Conservation (phyloP, 1,140 invertebrate species). For the Oncopodura yosiiana region DNA sequence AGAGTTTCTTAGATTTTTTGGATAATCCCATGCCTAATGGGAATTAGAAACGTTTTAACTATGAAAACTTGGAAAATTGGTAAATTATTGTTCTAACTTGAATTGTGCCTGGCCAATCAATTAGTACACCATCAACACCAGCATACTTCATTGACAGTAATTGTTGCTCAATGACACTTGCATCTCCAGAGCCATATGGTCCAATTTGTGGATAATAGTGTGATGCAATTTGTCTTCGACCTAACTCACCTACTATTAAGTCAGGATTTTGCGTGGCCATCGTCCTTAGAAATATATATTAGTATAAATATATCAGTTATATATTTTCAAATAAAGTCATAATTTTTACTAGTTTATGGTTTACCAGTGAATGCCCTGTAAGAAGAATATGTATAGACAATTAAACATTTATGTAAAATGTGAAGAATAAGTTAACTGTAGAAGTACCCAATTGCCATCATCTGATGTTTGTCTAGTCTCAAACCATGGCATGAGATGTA, state of each 20-base stretch:
- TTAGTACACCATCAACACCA: slow-evolving; percentile 25
- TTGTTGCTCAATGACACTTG: slow-evolving; percentile 18
- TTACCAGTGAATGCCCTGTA: no score
- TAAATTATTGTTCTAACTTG: no score
- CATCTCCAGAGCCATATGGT: slow-evolving; percentile 21
- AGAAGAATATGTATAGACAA: no score
- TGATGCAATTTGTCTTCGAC: slow-evolving; percentile 20
- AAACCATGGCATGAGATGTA: slow-evolving; percentile 18
- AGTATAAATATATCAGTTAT: no score
- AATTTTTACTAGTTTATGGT: no score
- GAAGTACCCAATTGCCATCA: slow-evolving; percentile 4
- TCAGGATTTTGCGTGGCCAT: slow-evolving; percentile 25
- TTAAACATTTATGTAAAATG: no score
- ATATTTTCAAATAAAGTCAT: no score
- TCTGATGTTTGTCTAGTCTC: slow-evolving; percentile 2
- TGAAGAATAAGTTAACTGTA: no score
- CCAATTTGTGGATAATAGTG: slow-evolving; percentile 24
- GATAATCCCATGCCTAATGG: slow-evolving; percentile 26
- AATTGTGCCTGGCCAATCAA: slow-evolving; percentile 29
- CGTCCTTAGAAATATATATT: slow-evolving; percentile 20
- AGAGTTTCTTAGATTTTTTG: slow-evolving; percentile 22
- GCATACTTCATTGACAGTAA: slow-evolving; percentile 17
- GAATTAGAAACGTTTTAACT: no score
- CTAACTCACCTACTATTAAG: background rate
- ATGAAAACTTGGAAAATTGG: no score